Percentiles rank a stretch among this genome's conserved stretches.
These are phyloP conservation scores for Oxycera nigricornis DNA, from an alignment of 2,888 invertebrate species.

Conservation along the genomic window DNA sequence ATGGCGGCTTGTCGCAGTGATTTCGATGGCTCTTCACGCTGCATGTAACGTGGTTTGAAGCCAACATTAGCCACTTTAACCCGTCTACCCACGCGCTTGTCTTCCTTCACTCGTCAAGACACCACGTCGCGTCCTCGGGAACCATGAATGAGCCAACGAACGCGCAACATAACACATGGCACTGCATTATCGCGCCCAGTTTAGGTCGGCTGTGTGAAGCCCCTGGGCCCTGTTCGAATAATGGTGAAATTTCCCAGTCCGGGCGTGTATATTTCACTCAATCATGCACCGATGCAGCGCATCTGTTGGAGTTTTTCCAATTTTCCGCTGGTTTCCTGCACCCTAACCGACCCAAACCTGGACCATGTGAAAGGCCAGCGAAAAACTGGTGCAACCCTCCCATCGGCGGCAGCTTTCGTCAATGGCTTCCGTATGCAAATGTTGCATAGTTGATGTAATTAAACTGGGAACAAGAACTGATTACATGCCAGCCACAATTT, in stretches of 20 bases:
- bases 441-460: conserved; percentile 16
- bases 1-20: conserved; percentile 25
- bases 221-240: conserved; percentile 35
- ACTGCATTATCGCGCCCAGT: conserved; percentile 19
- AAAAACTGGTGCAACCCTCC: neutral
- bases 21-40: conserved; percentile 24
- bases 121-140: neutral
- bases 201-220: conserved; percentile 1
- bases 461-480: conserved; percentile 10
- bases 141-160: neutral
- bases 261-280: conserved; percentile 38
- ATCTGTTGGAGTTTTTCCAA: conserved; percentile 15
- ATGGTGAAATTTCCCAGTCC: conserved; percentile 37
- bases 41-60: conserved; percentile 29
- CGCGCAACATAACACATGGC: conserved; percentile 9
- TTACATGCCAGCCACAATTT: conserved; percentile 26
- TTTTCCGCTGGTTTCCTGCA: neutral
- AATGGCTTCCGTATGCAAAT: conserved; percentile 24
- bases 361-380: neutral
- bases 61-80: conserved; percentile 40
- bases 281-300: conserved; percentile 32
- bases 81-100: conserved; percentile 45
- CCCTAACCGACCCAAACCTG: neutral
- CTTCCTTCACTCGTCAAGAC: conserved; percentile 22
- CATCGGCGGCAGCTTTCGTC: neutral